phyloP scores from a whole-genome alignment of 2,888 invertebrate genomes.

The Heteromurus nitidus region DNA sequence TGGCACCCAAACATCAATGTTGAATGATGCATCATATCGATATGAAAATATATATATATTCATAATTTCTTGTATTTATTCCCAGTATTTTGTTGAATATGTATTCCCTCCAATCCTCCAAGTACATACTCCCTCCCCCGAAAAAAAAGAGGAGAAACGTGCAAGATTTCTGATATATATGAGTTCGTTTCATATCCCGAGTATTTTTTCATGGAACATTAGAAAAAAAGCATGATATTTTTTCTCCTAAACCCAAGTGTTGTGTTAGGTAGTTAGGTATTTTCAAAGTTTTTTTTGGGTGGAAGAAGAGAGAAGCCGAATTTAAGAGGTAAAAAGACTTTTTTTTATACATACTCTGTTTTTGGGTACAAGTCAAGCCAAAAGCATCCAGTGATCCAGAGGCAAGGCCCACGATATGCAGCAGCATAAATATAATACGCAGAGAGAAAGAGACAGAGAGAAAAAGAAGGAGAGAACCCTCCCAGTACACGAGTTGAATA shows the following conservation, averaged over 20 bases:
- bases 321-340: constrained; percentile 39
- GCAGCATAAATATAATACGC: too few relatives aligned
- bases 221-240: constrained; percentile 15
- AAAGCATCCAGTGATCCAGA: constrained; percentile 56
- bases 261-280: too few relatives aligned
- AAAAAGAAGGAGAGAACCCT: constrained; percentile 58
- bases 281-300: too few relatives aligned
- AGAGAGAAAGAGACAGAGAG: constrained; percentile 29
- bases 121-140: neutral
- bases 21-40: too few relatives aligned
- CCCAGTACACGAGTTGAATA: constrained; percentile 70
- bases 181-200: too few relatives aligned
- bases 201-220: constrained; percentile 17
- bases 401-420: constrained; percentile 8
- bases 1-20: too few relatives aligned
- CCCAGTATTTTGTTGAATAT: too few relatives aligned
- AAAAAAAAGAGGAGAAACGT: constrained; percentile 32
- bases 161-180: too few relatives aligned
- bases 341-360: too few relatives aligned
- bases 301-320: constrained; percentile 25
- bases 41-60: too few relatives aligned
- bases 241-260: too few relatives aligned
- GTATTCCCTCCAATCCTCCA: constrained; percentile 4
- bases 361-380: constrained; percentile 59
- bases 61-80: too few relatives aligned